Percentiles rank a stretch among this genome's conserved stretches.
phyloP scores from a whole-genome alignment of 2,888 invertebrate genomes.

The Aplocera efformata region DNA sequence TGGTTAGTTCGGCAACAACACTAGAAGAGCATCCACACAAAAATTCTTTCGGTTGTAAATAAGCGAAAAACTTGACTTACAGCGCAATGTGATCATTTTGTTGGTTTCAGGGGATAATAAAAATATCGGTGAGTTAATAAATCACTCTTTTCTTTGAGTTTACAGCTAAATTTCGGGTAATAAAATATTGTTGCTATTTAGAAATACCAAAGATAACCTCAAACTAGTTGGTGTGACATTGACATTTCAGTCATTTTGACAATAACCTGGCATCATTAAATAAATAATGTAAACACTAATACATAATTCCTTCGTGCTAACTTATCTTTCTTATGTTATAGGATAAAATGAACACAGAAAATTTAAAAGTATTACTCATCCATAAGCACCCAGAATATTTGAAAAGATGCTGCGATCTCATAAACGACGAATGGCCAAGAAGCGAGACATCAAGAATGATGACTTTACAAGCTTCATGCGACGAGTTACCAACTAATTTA shows the following conservation, averaged over 20 bases:
- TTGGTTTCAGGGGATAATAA: neutral
- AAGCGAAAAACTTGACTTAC: slow-evolving; percentile 29
- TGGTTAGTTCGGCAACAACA: slow-evolving; percentile 17
- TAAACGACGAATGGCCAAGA: slow-evolving; percentile 94
- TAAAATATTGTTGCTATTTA: no score
- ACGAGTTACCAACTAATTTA: slow-evolving; percentile 86
- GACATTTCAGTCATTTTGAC: slow-evolving; percentile 9
- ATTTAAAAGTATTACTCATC: slow-evolving; percentile 82
- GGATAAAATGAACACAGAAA: slow-evolving; percentile 50
- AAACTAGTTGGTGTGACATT: neutral
- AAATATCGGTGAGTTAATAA: slow-evolving; percentile 8
- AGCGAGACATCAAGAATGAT: slow-evolving; percentile 89
- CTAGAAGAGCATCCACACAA: slow-evolving; percentile 6
- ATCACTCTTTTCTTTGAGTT: neutral
- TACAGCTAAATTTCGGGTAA: neutral
- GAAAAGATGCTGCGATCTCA: slow-evolving; percentile 85
- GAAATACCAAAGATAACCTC: slow-evolving; percentile 13
- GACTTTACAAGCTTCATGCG: slow-evolving; percentile 86
- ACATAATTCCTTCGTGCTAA: neutral
- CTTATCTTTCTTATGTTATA: slow-evolving; percentile 16
- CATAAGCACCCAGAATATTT: slow-evolving; percentile 87
- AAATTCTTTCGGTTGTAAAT: neutral
- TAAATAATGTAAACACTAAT: slow-evolving; percentile 1
- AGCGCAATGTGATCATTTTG: slow-evolving; percentile 1
- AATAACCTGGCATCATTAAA: slow-evolving; percentile 6